A percentile compares a stretch with the other conserved stretches of the same genome.
Conservation (phyloP, 2,113 vertebrate species). For the Irena cyanogastra region DNA sequence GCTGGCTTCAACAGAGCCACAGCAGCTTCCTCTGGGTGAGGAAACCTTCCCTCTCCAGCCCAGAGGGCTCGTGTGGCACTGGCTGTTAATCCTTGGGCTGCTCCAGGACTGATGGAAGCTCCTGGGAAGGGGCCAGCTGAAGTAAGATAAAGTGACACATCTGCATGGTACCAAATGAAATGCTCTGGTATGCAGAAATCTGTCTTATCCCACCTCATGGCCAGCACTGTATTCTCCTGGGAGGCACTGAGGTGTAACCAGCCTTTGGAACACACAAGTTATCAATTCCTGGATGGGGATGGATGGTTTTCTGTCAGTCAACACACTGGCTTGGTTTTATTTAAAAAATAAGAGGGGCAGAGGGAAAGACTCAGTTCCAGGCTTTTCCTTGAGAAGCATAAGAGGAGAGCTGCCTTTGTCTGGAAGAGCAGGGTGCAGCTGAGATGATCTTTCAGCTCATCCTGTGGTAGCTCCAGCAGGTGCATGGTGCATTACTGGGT, state of each 20-base stretch:
- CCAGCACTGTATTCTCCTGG: not conserved
- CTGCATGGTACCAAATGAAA: not conserved
- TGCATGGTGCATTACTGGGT: not conserved
- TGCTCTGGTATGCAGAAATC: not conserved
- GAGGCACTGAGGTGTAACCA: not conserved
- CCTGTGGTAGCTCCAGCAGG: rapidly evolving
- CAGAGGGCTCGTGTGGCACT: not conserved
- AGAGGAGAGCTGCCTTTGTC: not conserved
- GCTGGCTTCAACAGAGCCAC: not conserved
- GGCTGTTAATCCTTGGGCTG: not conserved
- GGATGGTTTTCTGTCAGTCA: not conserved
- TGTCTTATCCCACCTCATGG: not conserved
- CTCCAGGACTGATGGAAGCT: not conserved
- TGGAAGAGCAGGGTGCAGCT: not conserved
- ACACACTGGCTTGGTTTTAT: not conserved
- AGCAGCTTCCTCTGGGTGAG: not conserved
- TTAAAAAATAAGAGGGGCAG: not conserved
- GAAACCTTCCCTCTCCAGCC: not conserved
- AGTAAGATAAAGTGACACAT: not conserved
- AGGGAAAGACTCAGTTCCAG: not conserved
- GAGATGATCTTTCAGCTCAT: not conserved
- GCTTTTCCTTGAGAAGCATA: not conserved
- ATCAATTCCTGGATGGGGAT: not conserved
- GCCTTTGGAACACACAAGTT: not conserved
- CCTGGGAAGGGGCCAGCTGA: not conserved